These are phyloP conservation scores for Falco rusticolus DNA, from an alignment of 2,797 vertebrate genomes.

Conservation along the genomic window DNA sequence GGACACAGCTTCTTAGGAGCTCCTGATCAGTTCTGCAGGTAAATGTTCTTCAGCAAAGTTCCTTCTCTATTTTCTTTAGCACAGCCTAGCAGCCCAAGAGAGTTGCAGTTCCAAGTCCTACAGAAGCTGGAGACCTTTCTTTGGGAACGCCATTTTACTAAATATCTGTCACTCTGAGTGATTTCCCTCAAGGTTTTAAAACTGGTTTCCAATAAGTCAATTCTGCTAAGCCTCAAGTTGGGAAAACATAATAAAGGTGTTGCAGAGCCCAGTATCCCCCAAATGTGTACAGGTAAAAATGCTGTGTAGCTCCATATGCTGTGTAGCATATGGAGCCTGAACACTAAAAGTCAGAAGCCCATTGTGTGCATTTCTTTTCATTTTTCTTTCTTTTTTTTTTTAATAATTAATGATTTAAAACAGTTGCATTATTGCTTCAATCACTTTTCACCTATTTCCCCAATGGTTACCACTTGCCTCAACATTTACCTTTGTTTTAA, in stretches of 20 bases:
- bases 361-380: not conserved
- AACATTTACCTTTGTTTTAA: slow-evolving; percentile 29
- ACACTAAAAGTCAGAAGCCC: not conserved
- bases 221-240: not conserved
- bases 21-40: not conserved
- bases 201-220: not conserved
- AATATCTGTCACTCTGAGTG: not conserved
- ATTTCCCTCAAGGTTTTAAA: slow-evolving; percentile 18
- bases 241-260: not conserved
- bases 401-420: slow-evolving; percentile 39
- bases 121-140: not conserved
- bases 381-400: not conserved
- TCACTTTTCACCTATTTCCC: slow-evolving; percentile 63
- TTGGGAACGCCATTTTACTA: not conserved
- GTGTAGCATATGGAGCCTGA: not conserved
- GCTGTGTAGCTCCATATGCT: no score
- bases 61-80: not conserved
- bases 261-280: not conserved
- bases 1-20: not conserved
- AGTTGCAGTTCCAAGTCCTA: not conserved
- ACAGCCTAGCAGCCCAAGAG: not conserved
- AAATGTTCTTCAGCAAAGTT: not conserved
- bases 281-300: not conserved
- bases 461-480: slow-evolving; percentile 21
- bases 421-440: slow-evolving; percentile 11